phyloP scores from a whole-genome alignment of 92 coral and sea anemone species.

The Ricordea florida region DNA sequence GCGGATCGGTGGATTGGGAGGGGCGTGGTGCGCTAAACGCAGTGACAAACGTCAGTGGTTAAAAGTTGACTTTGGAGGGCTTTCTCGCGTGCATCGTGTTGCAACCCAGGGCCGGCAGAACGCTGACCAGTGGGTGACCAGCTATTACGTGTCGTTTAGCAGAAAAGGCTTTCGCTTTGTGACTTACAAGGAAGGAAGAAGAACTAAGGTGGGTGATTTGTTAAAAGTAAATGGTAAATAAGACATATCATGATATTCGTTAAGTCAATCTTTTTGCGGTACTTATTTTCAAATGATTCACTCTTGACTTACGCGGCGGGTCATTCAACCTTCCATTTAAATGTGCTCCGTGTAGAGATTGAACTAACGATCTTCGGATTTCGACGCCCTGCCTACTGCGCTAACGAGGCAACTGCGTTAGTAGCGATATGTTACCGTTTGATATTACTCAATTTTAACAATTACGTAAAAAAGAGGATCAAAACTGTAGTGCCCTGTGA shows the following conservation, averaged over 20 bases:
- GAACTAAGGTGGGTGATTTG: slow-evolving; percentile 61
- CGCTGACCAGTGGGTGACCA: slow-evolving; percentile 82
- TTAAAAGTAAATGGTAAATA: too few relatives aligned
- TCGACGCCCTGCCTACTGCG: slow-evolving; percentile 71
- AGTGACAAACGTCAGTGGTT: slow-evolving; percentile 68
- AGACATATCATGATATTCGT: too few relatives aligned
- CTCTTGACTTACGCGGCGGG: too few relatives aligned
- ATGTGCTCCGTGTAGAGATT: too few relatives aligned
- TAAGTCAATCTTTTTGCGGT: background rate
- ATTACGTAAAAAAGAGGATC: too few relatives aligned
- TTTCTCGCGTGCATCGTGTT: slow-evolving; percentile 65
- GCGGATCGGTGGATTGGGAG: slow-evolving; percentile 61
- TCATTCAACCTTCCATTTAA: too few relatives aligned
- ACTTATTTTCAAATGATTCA: background rate
- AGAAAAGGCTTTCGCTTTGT: slow-evolving; percentile 66
- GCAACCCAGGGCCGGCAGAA: slow-evolving; percentile 86
- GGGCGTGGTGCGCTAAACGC: slow-evolving; percentile 80
- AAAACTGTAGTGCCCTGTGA: too few relatives aligned
- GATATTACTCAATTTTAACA: too few relatives aligned
- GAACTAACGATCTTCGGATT: too few relatives aligned
- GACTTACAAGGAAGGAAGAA: slow-evolving; percentile 63
- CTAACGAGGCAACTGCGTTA: slow-evolving; percentile 57
- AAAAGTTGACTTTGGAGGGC: slow-evolving; percentile 79
- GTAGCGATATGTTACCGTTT: too few relatives aligned
- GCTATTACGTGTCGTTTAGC: slow-evolving; percentile 69